Evolutionary conservation across 2,113 vertebrate species (phyloP).

Genomic region (Charadrius vociferus): DNA sequence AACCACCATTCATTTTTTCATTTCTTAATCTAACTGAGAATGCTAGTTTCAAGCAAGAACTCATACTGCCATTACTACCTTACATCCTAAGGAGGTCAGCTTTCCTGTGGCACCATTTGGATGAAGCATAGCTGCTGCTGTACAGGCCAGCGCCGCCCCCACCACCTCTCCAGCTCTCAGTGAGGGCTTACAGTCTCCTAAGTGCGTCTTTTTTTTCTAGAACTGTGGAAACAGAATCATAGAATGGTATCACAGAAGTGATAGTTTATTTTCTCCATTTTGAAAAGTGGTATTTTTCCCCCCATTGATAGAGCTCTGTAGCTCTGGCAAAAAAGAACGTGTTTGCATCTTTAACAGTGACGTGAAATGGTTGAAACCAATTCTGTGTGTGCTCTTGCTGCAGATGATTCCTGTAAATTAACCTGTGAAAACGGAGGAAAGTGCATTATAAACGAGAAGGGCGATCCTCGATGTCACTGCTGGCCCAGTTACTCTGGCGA

Average conservation of each 20-base stretch:
- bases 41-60: background rate
- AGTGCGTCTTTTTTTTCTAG: background rate
- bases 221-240: background rate
- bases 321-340: too few species aligned
- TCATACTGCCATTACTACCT: background rate
- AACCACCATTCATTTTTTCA: background rate
- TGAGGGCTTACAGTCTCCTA: accelerated
- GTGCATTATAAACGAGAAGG: slow-evolving; percentile 94
- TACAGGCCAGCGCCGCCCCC: background rate
- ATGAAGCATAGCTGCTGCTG: too few species aligned
- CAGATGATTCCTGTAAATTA: slow-evolving; percentile 91
- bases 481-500: slow-evolving; percentile 97
- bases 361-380: background rate
- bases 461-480: slow-evolving; percentile 91
- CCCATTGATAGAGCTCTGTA: accelerated
- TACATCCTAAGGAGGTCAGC: background rate
- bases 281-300: background rate
- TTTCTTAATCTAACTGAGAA: background rate
- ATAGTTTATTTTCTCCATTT: background rate
- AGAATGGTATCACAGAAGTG: too few species aligned
- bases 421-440: slow-evolving; percentile 94
- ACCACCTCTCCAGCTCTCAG: accelerated
- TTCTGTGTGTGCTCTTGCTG: background rate
- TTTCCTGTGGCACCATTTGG: background rate
- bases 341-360: too few species aligned